Evolutionary conservation across 2,888 invertebrate species (phyloP).

Genomic region (Spodoptera littoralis): DNA sequence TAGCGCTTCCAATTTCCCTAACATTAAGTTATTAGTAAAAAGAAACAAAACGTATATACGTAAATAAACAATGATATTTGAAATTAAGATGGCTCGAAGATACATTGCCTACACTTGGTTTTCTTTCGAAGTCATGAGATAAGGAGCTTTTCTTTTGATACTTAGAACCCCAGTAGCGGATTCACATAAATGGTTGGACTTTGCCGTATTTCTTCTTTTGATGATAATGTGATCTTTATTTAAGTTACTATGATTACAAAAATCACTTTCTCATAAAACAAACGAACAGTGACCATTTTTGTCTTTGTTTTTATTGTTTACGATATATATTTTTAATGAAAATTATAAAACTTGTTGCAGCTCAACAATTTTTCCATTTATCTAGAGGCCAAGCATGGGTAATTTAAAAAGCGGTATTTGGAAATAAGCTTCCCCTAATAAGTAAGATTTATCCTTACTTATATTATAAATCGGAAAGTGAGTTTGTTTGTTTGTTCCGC

Average conservation of each 20-base stretch:
- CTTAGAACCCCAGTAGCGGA: conserved; percentile 50
- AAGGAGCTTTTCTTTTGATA: conserved; percentile 56
- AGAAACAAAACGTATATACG: conserved; percentile 5
- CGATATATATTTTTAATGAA: too few relatives aligned
- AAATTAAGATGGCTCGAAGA: conserved; percentile 29
- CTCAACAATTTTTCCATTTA: too few relatives aligned
- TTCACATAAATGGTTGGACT: conserved; percentile 46
- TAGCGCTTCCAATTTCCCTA: background rate
- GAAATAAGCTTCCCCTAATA: too few relatives aligned
- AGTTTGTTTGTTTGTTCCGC: too few relatives aligned
- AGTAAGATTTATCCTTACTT: too few relatives aligned
- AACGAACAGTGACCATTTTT: too few relatives aligned
- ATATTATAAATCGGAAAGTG: too few relatives aligned
- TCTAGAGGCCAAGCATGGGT: too few relatives aligned
- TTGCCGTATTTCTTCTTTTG: conserved; percentile 47
- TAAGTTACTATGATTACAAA: conserved; percentile 32
- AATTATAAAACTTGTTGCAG: too few relatives aligned
- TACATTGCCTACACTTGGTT: conserved; percentile 23
- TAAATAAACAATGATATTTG: conserved; percentile 39
- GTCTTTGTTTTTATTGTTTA: too few relatives aligned
- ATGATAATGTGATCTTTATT: conserved; percentile 32
- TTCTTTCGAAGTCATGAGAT: conserved; percentile 49
- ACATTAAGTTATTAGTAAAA: background rate
- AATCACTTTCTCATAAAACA: conserved; percentile 11
- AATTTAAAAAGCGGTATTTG: too few relatives aligned